A percentile compares a stretch with the other conserved stretches of the same genome.
Evolutionary conservation across 2,113 vertebrate genomes (phyloP).

Genomic region (Aldabrachelys gigantea): DNA sequence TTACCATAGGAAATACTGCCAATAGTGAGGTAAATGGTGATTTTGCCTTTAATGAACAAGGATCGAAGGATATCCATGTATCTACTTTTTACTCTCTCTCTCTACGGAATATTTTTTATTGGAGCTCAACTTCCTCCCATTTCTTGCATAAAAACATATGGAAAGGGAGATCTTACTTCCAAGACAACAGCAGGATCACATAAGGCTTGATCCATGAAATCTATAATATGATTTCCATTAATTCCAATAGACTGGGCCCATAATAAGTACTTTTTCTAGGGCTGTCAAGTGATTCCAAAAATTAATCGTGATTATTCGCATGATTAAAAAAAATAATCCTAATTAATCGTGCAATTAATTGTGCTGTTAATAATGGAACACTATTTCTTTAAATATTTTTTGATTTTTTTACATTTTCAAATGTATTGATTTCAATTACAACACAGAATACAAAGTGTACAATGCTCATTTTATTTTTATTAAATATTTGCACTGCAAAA

Average conservation of each 20-base stretch:
- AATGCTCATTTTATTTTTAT: no score
- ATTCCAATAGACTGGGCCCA: not conserved
- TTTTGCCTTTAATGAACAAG: not conserved
- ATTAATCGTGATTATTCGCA: no score
- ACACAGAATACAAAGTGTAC: no score
- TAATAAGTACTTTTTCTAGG: not conserved
- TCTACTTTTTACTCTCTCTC: not conserved
- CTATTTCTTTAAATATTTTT: no score
- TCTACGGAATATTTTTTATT: not conserved
- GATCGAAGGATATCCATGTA: not conserved
- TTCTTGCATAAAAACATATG: not conserved
- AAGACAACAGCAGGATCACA: not conserved
- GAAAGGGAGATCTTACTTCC: not conserved
- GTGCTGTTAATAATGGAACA: no score
- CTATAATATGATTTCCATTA: not conserved
- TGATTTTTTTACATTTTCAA: no score
- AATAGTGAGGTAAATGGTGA: not conserved
- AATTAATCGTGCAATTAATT: no score
- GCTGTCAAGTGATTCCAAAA: no score
- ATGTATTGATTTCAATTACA: no score
- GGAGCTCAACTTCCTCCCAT: not conserved
- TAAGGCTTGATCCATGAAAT: not conserved
- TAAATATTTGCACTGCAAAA: no score
- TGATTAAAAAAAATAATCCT: no score
- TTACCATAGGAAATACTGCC: not conserved